Conservation (phyloP, 2,797 vertebrate genomes). For the Chromobotia macracanthus region DNA sequence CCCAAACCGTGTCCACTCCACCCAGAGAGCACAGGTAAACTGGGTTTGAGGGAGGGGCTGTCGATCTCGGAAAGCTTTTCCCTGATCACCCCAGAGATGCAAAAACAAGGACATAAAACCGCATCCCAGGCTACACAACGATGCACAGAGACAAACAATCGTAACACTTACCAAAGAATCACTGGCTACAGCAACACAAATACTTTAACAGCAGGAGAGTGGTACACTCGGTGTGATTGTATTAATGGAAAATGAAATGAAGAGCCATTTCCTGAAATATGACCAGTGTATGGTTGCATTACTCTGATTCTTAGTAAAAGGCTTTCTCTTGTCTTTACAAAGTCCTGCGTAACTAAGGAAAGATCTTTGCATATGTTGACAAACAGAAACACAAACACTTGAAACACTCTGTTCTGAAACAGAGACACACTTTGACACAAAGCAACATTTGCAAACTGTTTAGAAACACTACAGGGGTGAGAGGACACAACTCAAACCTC, state of each 20-base stretch:
- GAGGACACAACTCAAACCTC: not conserved
- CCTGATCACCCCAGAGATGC: slow-evolving; percentile 41
- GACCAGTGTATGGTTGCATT: not conserved
- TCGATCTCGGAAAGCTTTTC: not conserved
- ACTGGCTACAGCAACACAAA: slow-evolving; percentile 28
- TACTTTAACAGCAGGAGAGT: slow-evolving; percentile 7
- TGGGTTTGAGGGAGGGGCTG: not conserved
- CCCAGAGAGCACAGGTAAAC: slow-evolving; percentile 30
- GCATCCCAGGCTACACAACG: not conserved
- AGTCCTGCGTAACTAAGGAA: not conserved
- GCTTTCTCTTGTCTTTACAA: too few species aligned
- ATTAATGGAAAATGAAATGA: slow-evolving; percentile 41
- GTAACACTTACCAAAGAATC: slow-evolving; percentile 30
- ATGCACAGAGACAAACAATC: too few species aligned
- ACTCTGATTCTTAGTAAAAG: not conserved
- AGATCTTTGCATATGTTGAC: not conserved
- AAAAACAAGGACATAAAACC: slow-evolving; percentile 14
- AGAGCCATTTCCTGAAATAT: slow-evolving; percentile 36
- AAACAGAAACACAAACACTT: not conserved
- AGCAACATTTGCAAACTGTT: not conserved
- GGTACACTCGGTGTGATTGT: slow-evolving; percentile 3
- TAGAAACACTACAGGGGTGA: too few species aligned
- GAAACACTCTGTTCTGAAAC: not conserved
- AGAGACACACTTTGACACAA: not conserved
- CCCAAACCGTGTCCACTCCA: slow-evolving; percentile 17